Conservation (phyloP, 2,888 invertebrate species). For the Lasioglossum vierecki region DNA sequence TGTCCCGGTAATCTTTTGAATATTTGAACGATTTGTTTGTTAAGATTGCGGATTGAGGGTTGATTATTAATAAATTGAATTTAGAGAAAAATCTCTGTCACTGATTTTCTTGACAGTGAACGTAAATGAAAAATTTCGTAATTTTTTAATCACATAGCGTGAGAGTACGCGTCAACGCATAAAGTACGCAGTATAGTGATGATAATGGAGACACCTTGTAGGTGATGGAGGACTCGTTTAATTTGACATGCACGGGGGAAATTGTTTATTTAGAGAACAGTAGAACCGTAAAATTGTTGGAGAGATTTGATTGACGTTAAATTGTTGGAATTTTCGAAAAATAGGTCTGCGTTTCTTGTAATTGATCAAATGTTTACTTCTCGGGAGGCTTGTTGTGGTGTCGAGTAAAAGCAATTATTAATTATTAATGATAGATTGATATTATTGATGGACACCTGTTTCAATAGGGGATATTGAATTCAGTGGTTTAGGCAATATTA, state of each 20-base stretch:
- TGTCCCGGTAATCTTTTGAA: too few species aligned
- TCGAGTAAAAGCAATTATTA: accelerated
- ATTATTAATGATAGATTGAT: too few species aligned
- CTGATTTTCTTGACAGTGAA: neutral
- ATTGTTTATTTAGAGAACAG: neutral
- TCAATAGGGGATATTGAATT: neutral
- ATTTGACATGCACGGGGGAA: neutral
- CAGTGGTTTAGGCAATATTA: neutral
- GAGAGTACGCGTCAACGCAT: neutral
- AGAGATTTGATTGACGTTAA: neutral
- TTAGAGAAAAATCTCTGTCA: neutral
- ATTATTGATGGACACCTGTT: neutral
- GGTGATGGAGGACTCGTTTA: neutral
- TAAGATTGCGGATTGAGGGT: neutral
- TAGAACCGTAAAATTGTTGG: neutral
- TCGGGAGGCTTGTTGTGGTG: neutral
- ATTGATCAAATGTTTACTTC: too few species aligned
- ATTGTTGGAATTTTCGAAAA: neutral
- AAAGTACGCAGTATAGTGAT: neutral
- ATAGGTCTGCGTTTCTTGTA: neutral
- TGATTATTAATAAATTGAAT: neutral
- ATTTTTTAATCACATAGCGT: too few species aligned
- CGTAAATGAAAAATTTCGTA: neutral
- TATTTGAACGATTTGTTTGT: too few species aligned
- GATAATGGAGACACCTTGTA: neutral